Conservation (phyloP, 2,797 vertebrate species). For the Etheostoma nigrum region DNA sequence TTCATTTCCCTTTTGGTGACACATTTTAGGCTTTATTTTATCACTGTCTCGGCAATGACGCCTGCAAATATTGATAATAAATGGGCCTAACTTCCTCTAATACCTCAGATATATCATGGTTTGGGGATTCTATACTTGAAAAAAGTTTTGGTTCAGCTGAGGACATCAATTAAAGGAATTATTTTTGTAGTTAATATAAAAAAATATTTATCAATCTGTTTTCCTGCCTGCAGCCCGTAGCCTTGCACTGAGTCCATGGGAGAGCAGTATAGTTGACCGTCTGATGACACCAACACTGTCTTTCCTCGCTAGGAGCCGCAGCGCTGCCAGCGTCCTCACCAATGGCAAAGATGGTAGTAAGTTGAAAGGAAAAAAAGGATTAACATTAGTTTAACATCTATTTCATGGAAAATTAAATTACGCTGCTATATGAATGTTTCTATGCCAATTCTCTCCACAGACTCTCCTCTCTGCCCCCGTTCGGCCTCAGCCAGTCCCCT, state of each 20-base stretch:
- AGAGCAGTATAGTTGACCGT: slow-evolving; percentile 97
- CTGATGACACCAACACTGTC: slow-evolving; percentile 97
- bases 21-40: slow-evolving; percentile 7
- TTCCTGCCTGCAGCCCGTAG: slow-evolving; percentile 85
- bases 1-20: slow-evolving; percentile 12
- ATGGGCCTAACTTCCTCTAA: not conserved
- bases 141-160: slow-evolving; percentile 18
- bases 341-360: slow-evolving; percentile 91
- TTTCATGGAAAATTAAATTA: rapidly evolving
- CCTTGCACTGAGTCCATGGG: slow-evolving; percentile 93
- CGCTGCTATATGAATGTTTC: not conserved
- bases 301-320: slow-evolving; percentile 96
- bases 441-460: slow-evolving; percentile 54
- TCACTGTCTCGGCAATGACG: not conserved
- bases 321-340: slow-evolving; percentile 91
- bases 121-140: not conserved
- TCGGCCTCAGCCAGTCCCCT: slow-evolving; percentile 95
- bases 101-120: not conserved
- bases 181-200: not conserved
- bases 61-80: slow-evolving; percentile 1
- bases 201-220: not conserved
- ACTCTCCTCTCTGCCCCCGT: slow-evolving; percentile 92
- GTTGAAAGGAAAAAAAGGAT: slow-evolving; percentile 52
- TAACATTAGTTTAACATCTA: rapidly evolving
- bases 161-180: not conserved